Evolutionary conservation across 2,797 vertebrate genomes (phyloP).

Genomic region (Chaetodon trifasciatus): DNA sequence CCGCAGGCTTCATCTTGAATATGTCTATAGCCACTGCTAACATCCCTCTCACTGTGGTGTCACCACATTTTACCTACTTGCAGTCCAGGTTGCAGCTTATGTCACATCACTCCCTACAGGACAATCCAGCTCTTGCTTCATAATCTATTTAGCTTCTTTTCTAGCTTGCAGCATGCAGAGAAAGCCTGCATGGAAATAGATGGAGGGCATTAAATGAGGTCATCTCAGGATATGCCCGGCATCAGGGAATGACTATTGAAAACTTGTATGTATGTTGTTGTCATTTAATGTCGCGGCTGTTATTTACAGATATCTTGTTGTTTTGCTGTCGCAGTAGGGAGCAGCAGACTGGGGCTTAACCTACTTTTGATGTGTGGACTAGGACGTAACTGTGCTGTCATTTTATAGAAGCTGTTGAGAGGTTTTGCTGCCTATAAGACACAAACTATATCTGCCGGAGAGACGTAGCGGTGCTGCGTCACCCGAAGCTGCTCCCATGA

Average conservation of each 20-base stretch:
- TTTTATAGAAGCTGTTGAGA: slow-evolving; percentile 11
- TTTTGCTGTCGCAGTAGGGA: neutral
- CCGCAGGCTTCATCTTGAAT: slow-evolving; percentile 44
- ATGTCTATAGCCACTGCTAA: slow-evolving; percentile 30
- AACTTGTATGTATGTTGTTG: neutral
- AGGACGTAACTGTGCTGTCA: neutral
- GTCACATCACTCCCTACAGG: slow-evolving; percentile 38
- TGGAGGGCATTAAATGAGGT: slow-evolving; percentile 33
- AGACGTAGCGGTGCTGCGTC: slow-evolving; percentile 20
- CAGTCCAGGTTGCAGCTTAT: slow-evolving; percentile 38
- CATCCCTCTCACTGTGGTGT: slow-evolving; percentile 33
- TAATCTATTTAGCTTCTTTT: slow-evolving; percentile 65
- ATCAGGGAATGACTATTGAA: slow-evolving; percentile 20
- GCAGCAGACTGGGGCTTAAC: slow-evolving; percentile 21
- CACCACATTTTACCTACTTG: slow-evolving; percentile 18
- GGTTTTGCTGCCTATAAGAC: slow-evolving; percentile 29
- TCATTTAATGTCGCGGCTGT: slow-evolving; percentile 7
- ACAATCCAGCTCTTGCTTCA: slow-evolving; percentile 19
- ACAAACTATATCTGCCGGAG: slow-evolving; percentile 25
- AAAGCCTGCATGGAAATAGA: slow-evolving; percentile 49
- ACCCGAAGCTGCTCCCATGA: slow-evolving; percentile 56
- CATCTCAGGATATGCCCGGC: slow-evolving; percentile 20
- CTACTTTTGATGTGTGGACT: slow-evolving; percentile 3
- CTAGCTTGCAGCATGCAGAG: slow-evolving; percentile 28
- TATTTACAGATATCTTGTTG: slow-evolving; percentile 17